Evolutionary conservation across 2,797 vertebrate species (phyloP), one percentile per base, ranked within the genome.

Genomic region (Thripadectes ignobilis): DNA sequence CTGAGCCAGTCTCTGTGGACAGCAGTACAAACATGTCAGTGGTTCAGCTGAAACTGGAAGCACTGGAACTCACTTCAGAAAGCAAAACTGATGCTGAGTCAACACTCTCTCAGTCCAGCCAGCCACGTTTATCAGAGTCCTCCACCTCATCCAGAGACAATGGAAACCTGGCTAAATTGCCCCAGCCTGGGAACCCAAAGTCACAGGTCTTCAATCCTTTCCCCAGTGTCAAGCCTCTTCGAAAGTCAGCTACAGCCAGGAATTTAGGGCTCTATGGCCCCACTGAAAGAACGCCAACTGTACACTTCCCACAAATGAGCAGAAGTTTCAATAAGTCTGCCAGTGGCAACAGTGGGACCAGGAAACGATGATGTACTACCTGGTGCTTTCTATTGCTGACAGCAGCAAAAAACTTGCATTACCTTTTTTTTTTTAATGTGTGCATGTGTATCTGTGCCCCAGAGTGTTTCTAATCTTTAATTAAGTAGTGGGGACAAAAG

Each of bases 221-320:
- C 74, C 99, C 99, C 10, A 98, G 98, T 1, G 97, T 99, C 68
- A 99, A 99, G 95, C 99, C 98, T 30, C 99, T 99, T 73, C 98
- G 98, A 59, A 99, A 99, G 92, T 99, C 99, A 4, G 91, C 98
- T 6, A 98, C 99, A 1, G 99, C 99, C 88, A 98, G 99, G 88
- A 99, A 99, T 97, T 97, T 99, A 73, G 99, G 99, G 13, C 97
- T 99, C 1, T 99, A 99, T 14, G 99, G 99, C 15, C 99, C 99
- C 21, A 99, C 99, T 2, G 98, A 99, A 76, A 98, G 99, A 97
- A 99, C 99, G 0, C 99, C 99, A 27, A 98, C 98, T 1, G 98
- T 99, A 54, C 98, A 99, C 95, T 99, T 99, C 86, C 99, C 99
- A 24, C 99, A 99, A 62, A 98, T 99, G 98, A 99, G 98, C 98